Conservation (phyloP, 2,113 vertebrate genomes). For the Clupea harengus region DNA sequence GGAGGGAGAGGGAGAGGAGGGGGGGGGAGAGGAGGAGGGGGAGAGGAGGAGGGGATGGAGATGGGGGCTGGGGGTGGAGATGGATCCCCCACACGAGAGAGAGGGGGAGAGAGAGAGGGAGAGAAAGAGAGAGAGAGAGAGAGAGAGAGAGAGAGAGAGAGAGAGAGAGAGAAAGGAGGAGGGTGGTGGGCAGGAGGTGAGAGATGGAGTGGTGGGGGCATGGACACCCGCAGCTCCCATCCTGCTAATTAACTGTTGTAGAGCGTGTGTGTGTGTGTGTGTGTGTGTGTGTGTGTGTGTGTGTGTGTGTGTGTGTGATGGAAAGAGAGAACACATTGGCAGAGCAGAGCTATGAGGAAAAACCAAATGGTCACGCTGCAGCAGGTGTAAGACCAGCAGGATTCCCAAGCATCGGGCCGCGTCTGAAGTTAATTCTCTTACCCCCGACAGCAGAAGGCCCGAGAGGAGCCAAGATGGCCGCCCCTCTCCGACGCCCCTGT, state of each 20-base stretch:
- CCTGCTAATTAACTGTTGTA: neutral
- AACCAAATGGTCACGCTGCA: neutral
- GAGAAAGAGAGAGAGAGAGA: neutral
- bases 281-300: neutral
- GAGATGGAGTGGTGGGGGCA: neutral
- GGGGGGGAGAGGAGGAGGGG: neutral
- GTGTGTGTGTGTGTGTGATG: neutral
- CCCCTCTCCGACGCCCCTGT: neutral
- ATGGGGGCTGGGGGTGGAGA: neutral
- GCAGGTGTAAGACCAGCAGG: neutral
- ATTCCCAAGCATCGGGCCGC: neutral
- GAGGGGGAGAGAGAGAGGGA: slow-evolving; percentile 8
- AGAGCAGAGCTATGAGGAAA: neutral
- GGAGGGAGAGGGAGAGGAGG: neutral
- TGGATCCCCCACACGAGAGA: neutral
- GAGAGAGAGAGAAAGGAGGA: too few species aligned
- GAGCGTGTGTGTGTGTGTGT: neutral
- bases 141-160: slow-evolving; percentile 20
- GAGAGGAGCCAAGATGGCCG: neutral
- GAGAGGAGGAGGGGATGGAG: neutral
- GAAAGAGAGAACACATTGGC: neutral
- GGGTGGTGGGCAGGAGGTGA: neutral
- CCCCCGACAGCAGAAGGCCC: neutral
- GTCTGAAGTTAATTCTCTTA: neutral
- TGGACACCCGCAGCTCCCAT: neutral